A percentile compares a stretch with the other conserved stretches of the same genome.
phyloP scores from a whole-genome alignment of 53 echinoderm and acorn worm genomes.

The Antedon mediterranea region DNA sequence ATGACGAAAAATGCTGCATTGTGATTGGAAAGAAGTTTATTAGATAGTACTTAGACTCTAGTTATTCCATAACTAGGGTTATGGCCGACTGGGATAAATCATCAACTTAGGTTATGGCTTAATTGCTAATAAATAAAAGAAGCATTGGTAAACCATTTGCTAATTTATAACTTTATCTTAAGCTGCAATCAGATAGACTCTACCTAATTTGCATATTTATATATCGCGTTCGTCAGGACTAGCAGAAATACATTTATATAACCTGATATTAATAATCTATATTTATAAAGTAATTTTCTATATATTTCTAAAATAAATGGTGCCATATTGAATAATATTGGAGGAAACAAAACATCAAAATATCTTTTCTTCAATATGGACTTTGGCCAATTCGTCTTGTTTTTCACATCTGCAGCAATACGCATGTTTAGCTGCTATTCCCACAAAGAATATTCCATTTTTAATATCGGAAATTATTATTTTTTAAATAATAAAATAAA shows the following conservation, averaged over 20 bases:
- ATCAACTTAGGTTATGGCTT: slow-evolving; percentile 22
- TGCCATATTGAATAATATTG: not conserved
- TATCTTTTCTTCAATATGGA: not conserved
- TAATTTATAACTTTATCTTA: slow-evolving; percentile 39
- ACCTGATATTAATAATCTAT: no score
- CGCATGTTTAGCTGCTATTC: not conserved
- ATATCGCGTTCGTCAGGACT: not conserved
- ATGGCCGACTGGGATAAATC: slow-evolving; percentile 43
- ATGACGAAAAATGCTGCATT: not conserved
- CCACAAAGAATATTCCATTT: no score
- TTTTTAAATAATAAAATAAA: no score
- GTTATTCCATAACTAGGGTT: slow-evolving; percentile 78
- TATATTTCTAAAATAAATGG: not conserved
- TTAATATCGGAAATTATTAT: no score
- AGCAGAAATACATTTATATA: no score
- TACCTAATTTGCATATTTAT: not conserved
- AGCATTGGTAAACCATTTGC: slow-evolving; percentile 32
- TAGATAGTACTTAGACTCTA: slow-evolving; percentile 25
- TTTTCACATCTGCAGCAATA: not conserved
- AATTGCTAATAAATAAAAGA: slow-evolving; percentile 28
- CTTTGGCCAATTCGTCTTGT: not conserved
- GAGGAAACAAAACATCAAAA: not conserved
- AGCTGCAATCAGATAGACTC: not conserved
- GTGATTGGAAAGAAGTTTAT: slow-evolving; percentile 56
- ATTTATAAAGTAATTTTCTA: not conserved